These are phyloP conservation scores for Agriopis marginaria DNA, from an alignment of 2,888 invertebrate genomes.

Conservation along the genomic window DNA sequence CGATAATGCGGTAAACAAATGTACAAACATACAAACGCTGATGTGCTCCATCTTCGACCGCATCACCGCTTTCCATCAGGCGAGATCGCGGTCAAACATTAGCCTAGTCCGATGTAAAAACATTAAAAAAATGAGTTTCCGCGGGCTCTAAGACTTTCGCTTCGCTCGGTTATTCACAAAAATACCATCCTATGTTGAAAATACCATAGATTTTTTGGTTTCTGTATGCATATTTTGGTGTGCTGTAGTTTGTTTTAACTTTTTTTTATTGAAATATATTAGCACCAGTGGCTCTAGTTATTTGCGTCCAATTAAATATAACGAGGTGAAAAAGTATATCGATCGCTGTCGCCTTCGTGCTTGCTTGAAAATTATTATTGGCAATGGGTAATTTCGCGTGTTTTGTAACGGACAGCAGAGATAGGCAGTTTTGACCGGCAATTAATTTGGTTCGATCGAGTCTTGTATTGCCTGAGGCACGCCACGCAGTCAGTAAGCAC, in stretches of 20 bases:
- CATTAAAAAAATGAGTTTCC: no score
- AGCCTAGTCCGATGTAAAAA: no score
- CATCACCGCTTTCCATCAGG: no score
- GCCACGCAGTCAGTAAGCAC: constrained; percentile 28
- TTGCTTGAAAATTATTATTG: constrained; percentile 41
- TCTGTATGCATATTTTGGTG: no score
- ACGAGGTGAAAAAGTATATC: constrained; percentile 40
- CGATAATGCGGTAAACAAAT: no score
- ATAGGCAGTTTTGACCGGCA: constrained; percentile 59
- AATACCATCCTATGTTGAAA: no score
- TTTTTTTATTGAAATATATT: constrained; percentile 6
- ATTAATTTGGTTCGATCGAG: constrained; percentile 57
- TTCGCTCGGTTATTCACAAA: background rate
- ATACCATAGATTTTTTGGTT: no score
- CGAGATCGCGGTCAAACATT: no score
- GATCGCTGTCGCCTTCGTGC: constrained; percentile 31
- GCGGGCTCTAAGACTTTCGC: no score
- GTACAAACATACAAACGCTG: no score
- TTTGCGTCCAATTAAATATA: constrained; percentile 41
- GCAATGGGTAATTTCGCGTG: constrained; percentile 45
- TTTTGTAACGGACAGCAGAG: constrained; percentile 55
- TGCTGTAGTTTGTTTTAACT: background rate
- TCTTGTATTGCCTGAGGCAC: constrained; percentile 46
- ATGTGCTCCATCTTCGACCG: no score
- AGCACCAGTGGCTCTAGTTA: constrained; percentile 7